Base-by-base conservation (phyloP, 2,797 vertebrate genomes). In the Urocyon cinereoargenteus region DNA sequence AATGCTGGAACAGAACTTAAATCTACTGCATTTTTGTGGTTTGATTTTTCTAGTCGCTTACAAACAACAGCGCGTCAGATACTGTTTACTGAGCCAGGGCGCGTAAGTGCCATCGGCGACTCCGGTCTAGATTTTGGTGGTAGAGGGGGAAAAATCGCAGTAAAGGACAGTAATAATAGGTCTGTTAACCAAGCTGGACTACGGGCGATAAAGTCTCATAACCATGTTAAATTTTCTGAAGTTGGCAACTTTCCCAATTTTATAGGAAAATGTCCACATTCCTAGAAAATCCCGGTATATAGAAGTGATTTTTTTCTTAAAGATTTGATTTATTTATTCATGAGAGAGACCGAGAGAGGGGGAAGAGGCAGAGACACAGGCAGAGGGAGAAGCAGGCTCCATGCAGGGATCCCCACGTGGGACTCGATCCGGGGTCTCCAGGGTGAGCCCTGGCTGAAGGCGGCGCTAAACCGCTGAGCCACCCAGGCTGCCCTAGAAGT, bases 21-120 rank as follows among this genome's bases (percentile, higher is more conserved):
- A 55, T 86, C 95, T 90, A 34, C n/a, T 92, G 59, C 61, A 11
- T 81, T 83, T 91, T 86, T 85, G 68, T 53, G 91, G 57, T n/a
- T 49, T 26, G 78, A 59, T 49, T 81, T 92, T 96, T 91, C 49
- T 66, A 31, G 49, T 79, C 34, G 94, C 87, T 90, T 96, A 24
- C 87, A 73, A 91, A 36, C 40, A 75, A 53, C 26, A 89, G 9
- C 9, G 3, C 59, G 18, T 87, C n/a, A 57, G 24, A 34, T 89
- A 59, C 66, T 61, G 62, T 55, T 75, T 90, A 34, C 53, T 82
- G 75, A 28, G 21, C 57, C 28, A 6, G 75, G 83, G 59, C 51
- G 62, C 6, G 59, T 55, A 86, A 91, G 55, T 94, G 57, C 45
- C 59, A 6, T 79, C 62, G 15, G 34, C 1, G 7, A 7, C 88